Conservation (phyloP, 2,797 vertebrate genomes). For the Sitta carolinensis region DNA sequence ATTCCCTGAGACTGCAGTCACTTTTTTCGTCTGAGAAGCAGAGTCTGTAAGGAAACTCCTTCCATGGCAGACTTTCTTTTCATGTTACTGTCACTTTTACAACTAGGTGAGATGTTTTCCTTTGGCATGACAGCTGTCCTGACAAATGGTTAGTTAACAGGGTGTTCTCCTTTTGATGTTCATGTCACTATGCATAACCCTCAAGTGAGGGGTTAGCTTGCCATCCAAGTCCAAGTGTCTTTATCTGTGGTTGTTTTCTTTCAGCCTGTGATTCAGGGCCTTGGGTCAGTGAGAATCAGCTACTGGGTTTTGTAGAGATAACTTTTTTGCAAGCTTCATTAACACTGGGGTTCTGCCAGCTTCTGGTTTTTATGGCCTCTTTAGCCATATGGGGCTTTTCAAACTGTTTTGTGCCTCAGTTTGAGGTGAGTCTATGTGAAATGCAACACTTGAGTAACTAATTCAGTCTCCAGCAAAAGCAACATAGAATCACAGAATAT, state of each 20-base stretch:
- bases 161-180: slow-evolving; percentile 30
- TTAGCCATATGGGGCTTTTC: not conserved
- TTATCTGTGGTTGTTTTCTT: not conserved
- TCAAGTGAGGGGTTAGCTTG: not conserved
- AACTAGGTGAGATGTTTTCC: slow-evolving; percentile 47
- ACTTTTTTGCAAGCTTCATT: not conserved
- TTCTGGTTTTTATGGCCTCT: not conserved
- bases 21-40: not conserved
- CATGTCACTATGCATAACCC: not conserved
- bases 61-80: not conserved
- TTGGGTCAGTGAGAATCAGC: not conserved
- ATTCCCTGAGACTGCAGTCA: not conserved
- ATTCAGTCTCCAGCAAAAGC: not conserved
- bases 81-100: not conserved
- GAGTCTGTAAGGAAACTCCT: not conserved
- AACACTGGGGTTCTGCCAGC: not conserved
- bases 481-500: not conserved
- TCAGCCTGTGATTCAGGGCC: not conserved
- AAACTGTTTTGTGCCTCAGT: not conserved
- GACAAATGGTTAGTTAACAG: slow-evolving; percentile 38
- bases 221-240: slow-evolving; percentile 3
- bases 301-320: not conserved
- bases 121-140: not conserved
- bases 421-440: not conserved
- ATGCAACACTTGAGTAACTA: not conserved